Evolutionary conservation across 2,113 vertebrate genomes (phyloP).

Genomic region (Hiodon tergisus): DNA sequence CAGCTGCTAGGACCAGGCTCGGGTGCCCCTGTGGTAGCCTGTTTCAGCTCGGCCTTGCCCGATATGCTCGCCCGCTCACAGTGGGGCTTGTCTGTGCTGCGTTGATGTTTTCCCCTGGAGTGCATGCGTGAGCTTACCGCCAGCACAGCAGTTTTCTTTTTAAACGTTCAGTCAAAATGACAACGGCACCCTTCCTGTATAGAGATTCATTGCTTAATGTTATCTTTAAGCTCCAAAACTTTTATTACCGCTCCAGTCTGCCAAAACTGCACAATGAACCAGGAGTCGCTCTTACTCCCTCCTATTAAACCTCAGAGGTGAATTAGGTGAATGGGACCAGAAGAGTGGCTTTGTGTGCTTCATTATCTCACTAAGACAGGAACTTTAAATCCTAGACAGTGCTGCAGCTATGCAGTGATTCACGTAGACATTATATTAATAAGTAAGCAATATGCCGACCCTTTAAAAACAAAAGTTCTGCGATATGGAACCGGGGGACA

Average conservation of each 20-base stretch:
- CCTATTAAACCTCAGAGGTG: background rate
- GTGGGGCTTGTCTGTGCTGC: background rate
- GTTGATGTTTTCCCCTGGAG: background rate
- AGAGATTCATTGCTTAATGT: background rate
- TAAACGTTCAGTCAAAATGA: background rate
- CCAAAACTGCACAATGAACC: background rate
- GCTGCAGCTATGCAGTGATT: background rate
- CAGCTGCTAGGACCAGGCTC: background rate
- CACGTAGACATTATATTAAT: slow-evolving; percentile 32
- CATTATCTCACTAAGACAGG: background rate
- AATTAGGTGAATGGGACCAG: background rate
- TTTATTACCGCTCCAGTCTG: background rate
- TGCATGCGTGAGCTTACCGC: background rate
- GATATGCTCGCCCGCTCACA: background rate
- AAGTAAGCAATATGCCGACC: slow-evolving; percentile 40
- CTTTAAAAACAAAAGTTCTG: slow-evolving; percentile 19
- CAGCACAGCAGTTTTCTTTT: background rate
- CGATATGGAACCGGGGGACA: slow-evolving; percentile 31
- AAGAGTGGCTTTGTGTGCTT: background rate
- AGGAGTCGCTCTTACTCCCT: background rate
- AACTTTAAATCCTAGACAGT: no score
- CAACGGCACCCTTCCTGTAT: background rate
- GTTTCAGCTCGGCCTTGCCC: background rate
- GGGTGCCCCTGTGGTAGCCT: background rate
- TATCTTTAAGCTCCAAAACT: background rate